Conservation (phyloP, 2,888 invertebrate species). For the Apamea monoglypha region DNA sequence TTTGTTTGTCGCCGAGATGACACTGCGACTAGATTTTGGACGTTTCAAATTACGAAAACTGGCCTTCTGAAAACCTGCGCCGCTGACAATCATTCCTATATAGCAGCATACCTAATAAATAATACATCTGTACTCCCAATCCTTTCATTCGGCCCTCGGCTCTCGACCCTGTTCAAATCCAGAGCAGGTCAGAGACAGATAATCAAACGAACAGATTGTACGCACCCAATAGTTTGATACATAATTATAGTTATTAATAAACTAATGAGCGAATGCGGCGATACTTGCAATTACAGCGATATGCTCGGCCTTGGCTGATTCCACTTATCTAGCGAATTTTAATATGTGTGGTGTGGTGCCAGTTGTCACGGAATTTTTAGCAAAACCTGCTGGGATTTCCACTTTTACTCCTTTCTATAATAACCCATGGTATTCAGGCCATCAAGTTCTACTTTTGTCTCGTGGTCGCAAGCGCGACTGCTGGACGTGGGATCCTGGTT, state of each 20-base stretch:
- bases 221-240: slow-evolving; percentile 32
- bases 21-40: too few species aligned
- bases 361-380: background rate
- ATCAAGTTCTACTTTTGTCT: background rate
- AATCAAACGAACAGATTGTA: slow-evolving; percentile 36
- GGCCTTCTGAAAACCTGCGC: too few species aligned
- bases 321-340: slow-evolving; percentile 61
- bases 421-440: background rate
- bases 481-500: too few species aligned
- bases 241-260: slow-evolving; percentile 54
- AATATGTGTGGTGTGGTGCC: slow-evolving; percentile 28
- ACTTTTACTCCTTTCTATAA: background rate
- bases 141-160: slow-evolving; percentile 41
- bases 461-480: too few species aligned
- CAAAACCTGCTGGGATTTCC: background rate
- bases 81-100: background rate
- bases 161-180: slow-evolving; percentile 18
- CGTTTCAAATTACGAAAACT: too few species aligned
- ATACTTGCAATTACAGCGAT: slow-evolving; percentile 44
- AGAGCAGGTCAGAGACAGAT: slow-evolving; percentile 44
- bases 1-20: too few species aligned
- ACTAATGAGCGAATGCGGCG: slow-evolving; percentile 52
- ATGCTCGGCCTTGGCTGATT: slow-evolving; percentile 58
- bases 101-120: background rate
- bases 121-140: background rate